Percentiles rank a stretch among this genome's conserved stretches.
phyloP scores from a whole-genome alignment of 1,140 invertebrate genomes.

The Diabrotica virgifera region DNA sequence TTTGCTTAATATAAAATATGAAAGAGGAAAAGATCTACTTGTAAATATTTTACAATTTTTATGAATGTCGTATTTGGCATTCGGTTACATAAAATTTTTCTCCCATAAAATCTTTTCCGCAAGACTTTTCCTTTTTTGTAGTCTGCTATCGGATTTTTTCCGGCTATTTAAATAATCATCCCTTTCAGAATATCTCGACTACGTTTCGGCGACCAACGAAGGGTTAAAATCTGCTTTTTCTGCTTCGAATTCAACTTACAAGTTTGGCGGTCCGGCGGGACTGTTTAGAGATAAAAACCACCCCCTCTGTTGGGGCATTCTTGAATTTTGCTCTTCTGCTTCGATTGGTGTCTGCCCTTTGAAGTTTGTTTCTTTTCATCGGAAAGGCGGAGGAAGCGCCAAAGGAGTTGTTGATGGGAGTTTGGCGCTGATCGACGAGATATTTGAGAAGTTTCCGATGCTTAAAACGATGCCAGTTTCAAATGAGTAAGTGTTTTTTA shows the following conservation, averaged over 20 bases:
- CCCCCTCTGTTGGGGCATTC: slow-evolving; percentile 51
- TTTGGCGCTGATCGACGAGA: slow-evolving; percentile 41
- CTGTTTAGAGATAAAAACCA: slow-evolving; percentile 47
- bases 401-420: slow-evolving; percentile 44
- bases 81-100: too few relatives aligned
- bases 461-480: slow-evolving; percentile 46
- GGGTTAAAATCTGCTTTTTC: slow-evolving; percentile 42
- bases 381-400: slow-evolving; percentile 49
- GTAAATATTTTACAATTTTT: too few relatives aligned
- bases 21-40: too few relatives aligned
- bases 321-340: slow-evolving; percentile 47
- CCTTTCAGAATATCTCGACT: slow-evolving; percentile 41
- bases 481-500: slow-evolving; percentile 30
- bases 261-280: slow-evolving; percentile 51
- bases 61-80: too few relatives aligned
- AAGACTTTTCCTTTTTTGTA: too few relatives aligned
- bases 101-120: too few relatives aligned
- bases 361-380: slow-evolving; percentile 51
- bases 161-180: slow-evolving; percentile 8
- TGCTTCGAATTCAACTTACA: slow-evolving; percentile 26
- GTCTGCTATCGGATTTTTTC: neutral
- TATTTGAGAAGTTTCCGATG: slow-evolving; percentile 46
- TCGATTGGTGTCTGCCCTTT: slow-evolving; percentile 43
- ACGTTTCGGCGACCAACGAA: slow-evolving; percentile 39
- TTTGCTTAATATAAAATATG: too few relatives aligned